Evolutionary conservation across 2,888 invertebrate species (phyloP).

Genomic region (Dioctria rufipes): DNA sequence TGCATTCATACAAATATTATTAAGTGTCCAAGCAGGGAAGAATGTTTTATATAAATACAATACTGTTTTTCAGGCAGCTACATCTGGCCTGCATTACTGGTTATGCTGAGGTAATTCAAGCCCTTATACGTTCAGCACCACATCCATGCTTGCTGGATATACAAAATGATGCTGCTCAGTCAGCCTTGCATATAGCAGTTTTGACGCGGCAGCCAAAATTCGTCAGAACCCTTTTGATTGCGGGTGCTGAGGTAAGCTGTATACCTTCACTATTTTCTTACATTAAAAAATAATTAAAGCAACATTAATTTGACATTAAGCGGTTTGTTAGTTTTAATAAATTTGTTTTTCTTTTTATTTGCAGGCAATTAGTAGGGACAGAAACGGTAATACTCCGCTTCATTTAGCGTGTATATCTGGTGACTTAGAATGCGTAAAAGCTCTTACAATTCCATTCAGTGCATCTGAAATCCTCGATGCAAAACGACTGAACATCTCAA

Average conservation of each 20-base stretch:
- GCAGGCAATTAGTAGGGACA: constrained; percentile 77
- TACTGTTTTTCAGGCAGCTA: constrained; percentile 77
- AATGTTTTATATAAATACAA: too few relatives aligned
- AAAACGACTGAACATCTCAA: constrained; percentile 68
- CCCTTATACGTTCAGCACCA: constrained; percentile 84
- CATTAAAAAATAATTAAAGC: not conserved
- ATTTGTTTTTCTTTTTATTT: not conserved
- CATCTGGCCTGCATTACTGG: constrained; percentile 89
- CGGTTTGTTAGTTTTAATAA: too few relatives aligned
- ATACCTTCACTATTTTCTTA: not conserved
- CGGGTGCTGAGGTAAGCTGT: constrained; percentile 76
- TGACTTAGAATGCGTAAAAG: constrained; percentile 80
- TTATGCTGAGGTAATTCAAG: constrained; percentile 80
- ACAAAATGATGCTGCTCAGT: constrained; percentile 84
- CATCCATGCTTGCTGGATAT: constrained; percentile 84
- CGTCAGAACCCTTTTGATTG: constrained; percentile 83
- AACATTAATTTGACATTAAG: too few relatives aligned
- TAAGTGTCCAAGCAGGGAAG: too few relatives aligned
- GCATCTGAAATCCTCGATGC: constrained; percentile 71
- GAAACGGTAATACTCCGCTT: constrained; percentile 87
- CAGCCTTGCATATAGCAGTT: constrained; percentile 90
- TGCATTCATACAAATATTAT: too few relatives aligned
- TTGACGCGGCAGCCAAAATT: constrained; percentile 82
- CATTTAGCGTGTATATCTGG: constrained; percentile 86
- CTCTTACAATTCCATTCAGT: constrained; percentile 80